phyloP scores from a whole-genome alignment of 1,140 invertebrate genomes.

The Drosophila nasuta region DNA sequence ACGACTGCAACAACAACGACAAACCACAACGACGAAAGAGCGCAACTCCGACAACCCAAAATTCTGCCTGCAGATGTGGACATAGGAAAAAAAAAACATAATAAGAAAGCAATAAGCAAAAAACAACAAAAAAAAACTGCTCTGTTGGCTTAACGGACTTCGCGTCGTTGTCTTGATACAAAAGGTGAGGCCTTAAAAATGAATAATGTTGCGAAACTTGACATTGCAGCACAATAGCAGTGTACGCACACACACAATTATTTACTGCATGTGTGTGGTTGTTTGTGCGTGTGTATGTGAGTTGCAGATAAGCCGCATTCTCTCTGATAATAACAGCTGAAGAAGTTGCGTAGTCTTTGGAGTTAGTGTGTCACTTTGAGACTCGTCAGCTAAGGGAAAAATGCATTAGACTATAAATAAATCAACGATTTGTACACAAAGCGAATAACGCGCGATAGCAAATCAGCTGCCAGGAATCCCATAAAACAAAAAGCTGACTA shows the following conservation, averaged over 20 bases:
- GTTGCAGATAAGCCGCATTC: constrained; percentile 44
- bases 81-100: constrained; percentile 39
- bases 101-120: constrained; percentile 35
- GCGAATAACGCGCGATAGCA: constrained; percentile 12
- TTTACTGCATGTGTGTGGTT: not conserved
- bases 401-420: constrained; percentile 19
- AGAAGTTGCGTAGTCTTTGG: constrained; percentile 36
- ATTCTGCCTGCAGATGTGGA: constrained; percentile 47
- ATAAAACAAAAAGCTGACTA: constrained; percentile 14
- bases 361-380: constrained; percentile 31
- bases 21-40: constrained; percentile 43
- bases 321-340: constrained; percentile 47
- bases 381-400: constrained; percentile 9
- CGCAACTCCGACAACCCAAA: constrained; percentile 24
- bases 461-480: constrained; percentile 12
- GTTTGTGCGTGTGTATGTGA: constrained; percentile 3
- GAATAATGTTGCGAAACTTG: constrained; percentile 37
- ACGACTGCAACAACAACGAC: constrained; percentile 34
- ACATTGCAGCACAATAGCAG: constrained; percentile 41
- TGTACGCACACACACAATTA: not conserved
- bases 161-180: constrained; percentile 22
- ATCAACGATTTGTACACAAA: not conserved
- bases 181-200: constrained; percentile 49
- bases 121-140: constrained; percentile 37
- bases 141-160: constrained; percentile 51